A percentile compares a stretch with the other conserved stretches of the same genome.
These are phyloP conservation scores for Anguilla anguilla DNA, from an alignment of 2,797 vertebrate genomes.

Conservation along the genomic window DNA sequence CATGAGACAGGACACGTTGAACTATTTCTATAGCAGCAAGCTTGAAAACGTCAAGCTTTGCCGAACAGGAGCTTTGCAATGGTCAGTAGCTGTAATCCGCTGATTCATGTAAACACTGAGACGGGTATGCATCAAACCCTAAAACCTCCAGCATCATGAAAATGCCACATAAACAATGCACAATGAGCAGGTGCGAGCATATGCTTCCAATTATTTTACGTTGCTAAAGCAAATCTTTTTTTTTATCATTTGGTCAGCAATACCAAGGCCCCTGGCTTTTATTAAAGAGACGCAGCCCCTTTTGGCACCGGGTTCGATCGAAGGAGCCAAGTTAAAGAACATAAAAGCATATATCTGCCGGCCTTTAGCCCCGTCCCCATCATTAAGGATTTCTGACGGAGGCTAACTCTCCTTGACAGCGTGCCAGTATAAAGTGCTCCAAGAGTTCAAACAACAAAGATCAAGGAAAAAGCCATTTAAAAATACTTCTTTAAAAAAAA, in stretches of 20 bases:
- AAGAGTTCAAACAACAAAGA: constrained; percentile 36
- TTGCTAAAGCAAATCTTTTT: constrained; percentile 62
- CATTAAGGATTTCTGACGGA: constrained; percentile 70
- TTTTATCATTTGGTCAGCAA: constrained; percentile 68
- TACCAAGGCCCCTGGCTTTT: constrained; percentile 55
- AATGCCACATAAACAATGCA: constrained; percentile 56
- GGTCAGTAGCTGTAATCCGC: constrained; percentile 48
- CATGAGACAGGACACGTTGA: constrained; percentile 24
- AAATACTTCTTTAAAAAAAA: background rate
- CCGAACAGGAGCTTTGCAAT: constrained; percentile 27
- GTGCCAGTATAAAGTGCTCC: constrained; percentile 42
- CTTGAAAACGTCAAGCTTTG: constrained; percentile 25
- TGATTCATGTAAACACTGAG: constrained; percentile 42
- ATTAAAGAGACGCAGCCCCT: constrained; percentile 45
- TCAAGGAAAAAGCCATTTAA: background rate
- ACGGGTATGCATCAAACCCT: constrained; percentile 40
- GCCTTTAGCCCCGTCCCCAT: constrained; percentile 70
- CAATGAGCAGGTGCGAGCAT: constrained; percentile 57
- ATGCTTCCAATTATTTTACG: constrained; percentile 61
- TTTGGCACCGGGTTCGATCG: constrained; percentile 52
- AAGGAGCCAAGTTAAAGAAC: constrained; percentile 64
- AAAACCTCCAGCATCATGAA: constrained; percentile 48
- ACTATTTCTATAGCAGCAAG: constrained; percentile 8
- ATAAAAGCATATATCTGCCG: constrained; percentile 68
- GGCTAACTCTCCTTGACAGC: constrained; percentile 66